Evolutionary conservation across 1,140 invertebrate species (phyloP).

Genomic region (Xylocopa sonorina): DNA sequence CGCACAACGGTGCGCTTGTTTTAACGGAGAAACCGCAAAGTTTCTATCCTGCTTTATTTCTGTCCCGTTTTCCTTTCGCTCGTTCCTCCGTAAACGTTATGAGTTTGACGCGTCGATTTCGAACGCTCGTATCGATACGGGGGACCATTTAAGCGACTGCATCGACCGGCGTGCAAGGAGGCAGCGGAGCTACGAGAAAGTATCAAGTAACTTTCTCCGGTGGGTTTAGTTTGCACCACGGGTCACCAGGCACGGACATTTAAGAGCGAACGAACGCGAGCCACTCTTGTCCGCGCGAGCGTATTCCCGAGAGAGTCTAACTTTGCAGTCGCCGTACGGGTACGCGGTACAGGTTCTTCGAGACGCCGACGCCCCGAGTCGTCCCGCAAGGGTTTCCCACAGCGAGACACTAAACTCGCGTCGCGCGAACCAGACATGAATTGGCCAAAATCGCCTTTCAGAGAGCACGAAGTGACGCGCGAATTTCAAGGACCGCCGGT

Average conservation of each 20-base stretch:
- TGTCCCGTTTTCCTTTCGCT: neutral
- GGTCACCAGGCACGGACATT: conserved; percentile 80
- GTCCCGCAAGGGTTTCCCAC: neutral
- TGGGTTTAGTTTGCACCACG: conserved; percentile 79
- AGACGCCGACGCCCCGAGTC: too few species aligned
- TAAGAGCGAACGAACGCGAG: conserved; percentile 72
- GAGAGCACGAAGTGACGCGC: conserved; percentile 25
- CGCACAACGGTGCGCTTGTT: neutral
- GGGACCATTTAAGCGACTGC: conserved; percentile 76
- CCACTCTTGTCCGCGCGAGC: conserved; percentile 47
- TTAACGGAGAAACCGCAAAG: neutral
- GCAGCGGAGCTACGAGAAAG: conserved; percentile 77
- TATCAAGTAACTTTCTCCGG: conserved; percentile 80
- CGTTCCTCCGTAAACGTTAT: neutral
- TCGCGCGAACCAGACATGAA: neutral
- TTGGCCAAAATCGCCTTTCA: neutral
- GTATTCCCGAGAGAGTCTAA: conserved; percentile 39
- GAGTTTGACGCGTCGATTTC: conserved; percentile 12
- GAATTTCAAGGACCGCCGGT: conserved; percentile 18
- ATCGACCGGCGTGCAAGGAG: conserved; percentile 71
- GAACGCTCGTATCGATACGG: conserved; percentile 55
- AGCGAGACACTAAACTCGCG: too few species aligned
- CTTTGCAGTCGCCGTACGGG: neutral
- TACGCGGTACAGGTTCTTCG: neutral
- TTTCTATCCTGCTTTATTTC: neutral